A percentile compares a stretch with the other conserved stretches of the same genome.
Conservation (phyloP, 2,888 invertebrate genomes). For the Cheilosia impressa region DNA sequence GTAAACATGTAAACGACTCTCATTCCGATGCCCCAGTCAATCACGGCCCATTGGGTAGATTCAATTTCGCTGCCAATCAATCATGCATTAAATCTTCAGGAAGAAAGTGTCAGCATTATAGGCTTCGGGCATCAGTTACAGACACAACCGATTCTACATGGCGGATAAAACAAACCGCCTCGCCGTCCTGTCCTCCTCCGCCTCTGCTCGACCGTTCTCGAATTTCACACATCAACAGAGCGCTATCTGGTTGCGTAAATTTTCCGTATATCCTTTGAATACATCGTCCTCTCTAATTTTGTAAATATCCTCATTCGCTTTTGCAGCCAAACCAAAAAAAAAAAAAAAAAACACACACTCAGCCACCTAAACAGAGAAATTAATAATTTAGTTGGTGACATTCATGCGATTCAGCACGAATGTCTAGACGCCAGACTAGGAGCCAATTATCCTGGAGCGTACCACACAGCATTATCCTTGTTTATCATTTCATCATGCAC, state of each 20-base stretch:
- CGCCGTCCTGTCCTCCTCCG: slow-evolving; percentile 59
- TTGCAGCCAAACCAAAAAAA: background rate
- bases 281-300: slow-evolving; percentile 55
- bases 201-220: slow-evolving; percentile 58
- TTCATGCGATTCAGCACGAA: slow-evolving; percentile 59
- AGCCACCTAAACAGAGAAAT: slow-evolving; percentile 44
- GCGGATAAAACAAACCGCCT: slow-evolving; percentile 70
- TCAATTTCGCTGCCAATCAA: slow-evolving; percentile 74
- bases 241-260: slow-evolving; percentile 60
- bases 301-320: slow-evolving; percentile 28
- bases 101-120: slow-evolving; percentile 70
- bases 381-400: slow-evolving; percentile 65
- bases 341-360: background rate
- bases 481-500: slow-evolving; percentile 60
- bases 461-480: slow-evolving; percentile 69
- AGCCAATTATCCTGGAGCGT: slow-evolving; percentile 65
- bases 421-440: slow-evolving; percentile 74
- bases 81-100: slow-evolving; percentile 70
- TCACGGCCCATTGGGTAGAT: slow-evolving; percentile 56
- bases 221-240: slow-evolving; percentile 51
- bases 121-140: slow-evolving; percentile 70
- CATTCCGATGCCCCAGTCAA: slow-evolving; percentile 37
- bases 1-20: slow-evolving; percentile 64
- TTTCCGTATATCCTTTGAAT: slow-evolving; percentile 52
- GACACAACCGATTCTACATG: slow-evolving; percentile 30